Evolutionary conservation across 2,888 invertebrate genomes (phyloP), one percentile per base, ranked within the genome.

Genomic region (Cryptocephalus moraei): DNA sequence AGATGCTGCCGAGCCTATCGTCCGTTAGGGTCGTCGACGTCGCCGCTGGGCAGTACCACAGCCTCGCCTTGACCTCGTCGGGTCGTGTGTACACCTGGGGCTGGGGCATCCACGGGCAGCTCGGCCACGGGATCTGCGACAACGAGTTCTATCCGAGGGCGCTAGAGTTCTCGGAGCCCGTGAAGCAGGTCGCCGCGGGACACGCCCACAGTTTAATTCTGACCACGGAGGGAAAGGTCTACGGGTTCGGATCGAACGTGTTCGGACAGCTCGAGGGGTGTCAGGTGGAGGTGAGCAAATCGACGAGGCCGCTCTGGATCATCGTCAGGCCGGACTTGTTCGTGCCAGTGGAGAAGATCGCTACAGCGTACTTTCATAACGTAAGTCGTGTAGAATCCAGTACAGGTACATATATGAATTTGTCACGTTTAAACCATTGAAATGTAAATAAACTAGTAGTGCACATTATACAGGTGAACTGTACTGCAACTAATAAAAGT

Each of bases 21-120:
- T 71, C 77, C 39, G 80, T 83, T 61, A 79, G 80, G 42, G 77
- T 91, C 31, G 72, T 80, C 0, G 74, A 81, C 47, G 73, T 92
- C 1, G 79, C 83, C 43, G 87, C 91, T 48, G 94, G 94, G 0
- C 92, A 93, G 65, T 94, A 93, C 71, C 95, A 95, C 69, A 86
- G 86, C 1, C 79, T 91, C 50, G 91, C 88, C 1, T 71, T 92
- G 1, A 85, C 90, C 31, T 77, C 78, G 1, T 80, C 83, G 56
- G 91, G 91, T 8, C 72, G 84, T 50, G 80, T 93, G 1, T 94
- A 85, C 64, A 87, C 86, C 1, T 95, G 94, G 93, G 95, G 95
- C 22, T 95, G 95, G 94, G 93, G 91, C 22, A 85, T 94, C 38
- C 91, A 93, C 65, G 95, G 95, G 0, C 95, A 95, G 68, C 72